phyloP scores from a whole-genome alignment of 2,797 vertebrate genomes.

The Callimico goeldii region DNA sequence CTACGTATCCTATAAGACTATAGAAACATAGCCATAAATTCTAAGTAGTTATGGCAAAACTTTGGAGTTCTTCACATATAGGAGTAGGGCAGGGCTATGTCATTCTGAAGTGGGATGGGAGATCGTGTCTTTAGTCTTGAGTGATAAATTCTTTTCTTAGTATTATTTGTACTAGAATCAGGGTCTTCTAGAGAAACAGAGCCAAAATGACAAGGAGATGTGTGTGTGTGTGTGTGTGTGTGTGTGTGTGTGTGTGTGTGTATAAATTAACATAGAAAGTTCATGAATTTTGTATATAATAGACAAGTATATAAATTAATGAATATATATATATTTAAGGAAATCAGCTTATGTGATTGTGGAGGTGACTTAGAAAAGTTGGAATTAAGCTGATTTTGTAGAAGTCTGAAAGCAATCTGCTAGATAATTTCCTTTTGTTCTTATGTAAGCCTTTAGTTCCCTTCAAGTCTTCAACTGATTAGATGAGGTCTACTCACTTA shows the following conservation, averaged over 20 bases:
- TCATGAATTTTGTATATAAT: too few species aligned
- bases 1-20: not conserved
- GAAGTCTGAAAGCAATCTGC: not conserved
- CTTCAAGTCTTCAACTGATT: not conserved
- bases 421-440: not conserved
- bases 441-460: not conserved
- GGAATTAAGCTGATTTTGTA: not conserved
- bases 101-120: not conserved
- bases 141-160: not conserved
- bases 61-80: not conserved
- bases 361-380: not conserved
- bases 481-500: not conserved
- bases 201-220: not conserved
- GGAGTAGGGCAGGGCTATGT: not conserved
- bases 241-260: too few species aligned
- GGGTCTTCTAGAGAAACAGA: not conserved
- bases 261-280: not conserved
- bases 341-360: not conserved
- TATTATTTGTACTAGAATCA: not conserved
- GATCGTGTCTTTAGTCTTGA: not conserved
- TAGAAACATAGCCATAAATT: not conserved
- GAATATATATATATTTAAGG: too few species aligned
- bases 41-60: not conserved
- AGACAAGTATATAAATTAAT: too few species aligned
- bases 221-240: not conserved